A percentile compares a stretch with the other conserved stretches of the same genome.
These are phyloP conservation scores for Puffinus mauretanicus DNA, from an alignment of 2,113 vertebrate species.

Conservation along the genomic window DNA sequence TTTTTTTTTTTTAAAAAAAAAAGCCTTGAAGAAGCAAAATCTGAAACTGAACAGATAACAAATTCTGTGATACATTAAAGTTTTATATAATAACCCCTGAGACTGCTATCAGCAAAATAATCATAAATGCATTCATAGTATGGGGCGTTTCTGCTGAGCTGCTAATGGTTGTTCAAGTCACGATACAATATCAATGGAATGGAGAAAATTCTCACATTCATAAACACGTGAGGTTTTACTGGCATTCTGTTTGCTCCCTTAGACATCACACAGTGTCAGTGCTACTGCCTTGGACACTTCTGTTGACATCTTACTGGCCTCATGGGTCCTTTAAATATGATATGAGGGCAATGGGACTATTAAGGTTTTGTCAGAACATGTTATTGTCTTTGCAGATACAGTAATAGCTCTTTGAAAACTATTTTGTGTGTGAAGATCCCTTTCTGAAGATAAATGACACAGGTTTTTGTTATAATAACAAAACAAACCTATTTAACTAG, in stretches of 20 bases:
- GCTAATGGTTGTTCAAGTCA: background rate
- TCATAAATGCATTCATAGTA: background rate
- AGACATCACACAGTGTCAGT: background rate
- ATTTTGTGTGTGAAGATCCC: background rate
- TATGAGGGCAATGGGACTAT: background rate
- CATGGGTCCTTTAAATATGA: background rate
- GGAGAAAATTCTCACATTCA: background rate
- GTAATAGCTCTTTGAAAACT: background rate
- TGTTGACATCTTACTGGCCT: conserved; percentile 11
- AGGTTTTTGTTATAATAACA: background rate
- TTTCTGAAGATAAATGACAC: background rate
- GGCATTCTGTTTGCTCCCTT: background rate
- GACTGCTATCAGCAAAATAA: background rate
- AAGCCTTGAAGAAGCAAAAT: background rate
- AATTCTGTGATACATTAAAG: background rate
- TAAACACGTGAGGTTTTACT: background rate
- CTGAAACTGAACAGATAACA: background rate
- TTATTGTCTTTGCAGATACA: conserved; percentile 28
- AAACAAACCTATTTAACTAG: background rate
- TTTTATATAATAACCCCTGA: background rate
- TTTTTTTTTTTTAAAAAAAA: background rate
- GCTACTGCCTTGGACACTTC: background rate
- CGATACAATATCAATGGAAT: background rate
- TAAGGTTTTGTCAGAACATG: conserved; percentile 9
- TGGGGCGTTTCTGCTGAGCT: background rate